These are phyloP conservation scores for Andrena haemorrhoa DNA, from an alignment of 2,888 invertebrate species.

Conservation along the genomic window DNA sequence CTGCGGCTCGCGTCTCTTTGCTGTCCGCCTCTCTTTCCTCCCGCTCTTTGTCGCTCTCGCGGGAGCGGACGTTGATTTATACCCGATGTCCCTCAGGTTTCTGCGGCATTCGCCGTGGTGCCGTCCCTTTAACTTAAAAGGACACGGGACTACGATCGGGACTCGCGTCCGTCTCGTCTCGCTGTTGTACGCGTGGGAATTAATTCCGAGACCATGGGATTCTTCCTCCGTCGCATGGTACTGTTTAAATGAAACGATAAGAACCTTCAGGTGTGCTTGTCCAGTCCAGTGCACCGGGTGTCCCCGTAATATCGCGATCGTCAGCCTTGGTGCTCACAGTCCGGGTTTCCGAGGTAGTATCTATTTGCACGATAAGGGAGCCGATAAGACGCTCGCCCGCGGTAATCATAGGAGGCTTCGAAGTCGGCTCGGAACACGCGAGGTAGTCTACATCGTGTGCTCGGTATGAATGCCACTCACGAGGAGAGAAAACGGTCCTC, in stretches of 20 bases:
- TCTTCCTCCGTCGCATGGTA: conserved; percentile 17
- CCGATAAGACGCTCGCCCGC: conserved; percentile 1
- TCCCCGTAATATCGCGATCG: not conserved
- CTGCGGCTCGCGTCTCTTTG: conserved; percentile 51
- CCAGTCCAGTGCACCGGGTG: not conserved
- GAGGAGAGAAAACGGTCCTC: conserved; percentile 54
- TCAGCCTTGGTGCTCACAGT: no score
- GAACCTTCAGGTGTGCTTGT: not conserved
- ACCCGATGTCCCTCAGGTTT: conserved; percentile 68
- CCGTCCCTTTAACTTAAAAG: conserved; percentile 74
- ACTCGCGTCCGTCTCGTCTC: conserved; percentile 55
- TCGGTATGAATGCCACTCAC: conserved; percentile 53
- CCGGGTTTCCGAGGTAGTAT: no score
- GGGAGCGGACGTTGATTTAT: conserved; percentile 77
- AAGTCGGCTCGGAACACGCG: no score
- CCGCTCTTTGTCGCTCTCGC: conserved; percentile 36
- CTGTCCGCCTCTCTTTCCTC: conserved; percentile 40
- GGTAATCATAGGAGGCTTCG: conserved; percentile 3
- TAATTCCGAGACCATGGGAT: conserved; percentile 51
- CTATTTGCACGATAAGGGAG: not conserved
- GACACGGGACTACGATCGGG: conserved; percentile 63
- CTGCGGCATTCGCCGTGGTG: conserved; percentile 64
- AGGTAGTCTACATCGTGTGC: not conserved
- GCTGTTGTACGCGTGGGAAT: conserved; percentile 66
- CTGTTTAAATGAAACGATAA: conserved; percentile 35